Evolutionary conservation across 1,140 invertebrate species (phyloP).

Genomic region (Ceratina japonica): DNA sequence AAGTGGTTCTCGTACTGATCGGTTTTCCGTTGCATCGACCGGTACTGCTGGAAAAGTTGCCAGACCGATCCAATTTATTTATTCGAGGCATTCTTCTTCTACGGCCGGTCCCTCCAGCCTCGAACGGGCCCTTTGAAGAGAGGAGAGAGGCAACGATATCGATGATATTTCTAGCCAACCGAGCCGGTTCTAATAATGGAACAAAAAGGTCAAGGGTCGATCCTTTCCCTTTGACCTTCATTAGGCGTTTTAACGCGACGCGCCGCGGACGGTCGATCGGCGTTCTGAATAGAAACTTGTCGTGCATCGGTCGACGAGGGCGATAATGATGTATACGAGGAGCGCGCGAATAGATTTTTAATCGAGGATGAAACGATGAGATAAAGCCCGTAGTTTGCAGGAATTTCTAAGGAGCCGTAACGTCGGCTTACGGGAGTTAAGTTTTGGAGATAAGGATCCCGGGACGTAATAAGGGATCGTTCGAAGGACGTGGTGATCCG

Average conservation of each 20-base stretch:
- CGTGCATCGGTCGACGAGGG: not conserved
- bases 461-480: slow-evolving; percentile 18
- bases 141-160: too few species aligned
- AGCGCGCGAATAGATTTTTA: slow-evolving; percentile 29
- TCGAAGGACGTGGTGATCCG: slow-evolving; percentile 17
- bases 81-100: slow-evolving; percentile 33
- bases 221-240: not conserved
- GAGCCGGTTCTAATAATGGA: too few species aligned
- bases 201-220: not conserved
- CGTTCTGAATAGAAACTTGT: not conserved
- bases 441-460: slow-evolving; percentile 28
- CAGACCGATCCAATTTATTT: slow-evolving; percentile 59
- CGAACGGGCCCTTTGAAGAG: too few species aligned
- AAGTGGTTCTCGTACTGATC: slow-evolving; percentile 29
- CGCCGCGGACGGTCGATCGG: not conserved
- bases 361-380: not conserved
- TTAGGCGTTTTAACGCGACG: not conserved
- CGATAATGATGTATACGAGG: not conserved
- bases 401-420: slow-evolving; percentile 25
- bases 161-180: not conserved
- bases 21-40: slow-evolving; percentile 19
- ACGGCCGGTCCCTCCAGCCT: not conserved
- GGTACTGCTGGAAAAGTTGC: slow-evolving; percentile 27
- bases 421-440: slow-evolving; percentile 1
- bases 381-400: not conserved